Base-by-base conservation (phyloP, 2,797 vertebrate species). In the Bovichtus variegatus region DNA sequence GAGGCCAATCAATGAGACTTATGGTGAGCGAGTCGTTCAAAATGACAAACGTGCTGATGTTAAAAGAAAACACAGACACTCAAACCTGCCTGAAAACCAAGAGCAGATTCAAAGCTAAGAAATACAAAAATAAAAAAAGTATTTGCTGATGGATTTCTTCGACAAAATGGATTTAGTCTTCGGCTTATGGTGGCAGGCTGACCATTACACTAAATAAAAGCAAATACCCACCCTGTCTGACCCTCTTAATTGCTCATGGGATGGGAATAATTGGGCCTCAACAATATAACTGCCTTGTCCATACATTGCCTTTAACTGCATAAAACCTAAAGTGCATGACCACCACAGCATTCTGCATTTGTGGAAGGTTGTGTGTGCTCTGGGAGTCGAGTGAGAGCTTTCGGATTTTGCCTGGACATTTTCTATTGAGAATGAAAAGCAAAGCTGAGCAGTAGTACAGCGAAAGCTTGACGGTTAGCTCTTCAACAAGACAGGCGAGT, bases 1-100 rank as follows among this genome's bases (percentile, higher is more conserved):
- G 19, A 74, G 53, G 58, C 73, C 34, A 70, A 64, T 78, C 36
- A 38, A 40, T 51, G 54, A 71, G 40, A 63, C 21, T 41, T 19
- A 40, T 21, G 59, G 25, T 61, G 50, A 38, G 34, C 1, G 21
- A 63, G 55, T 0, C 16, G 66, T 76, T 76, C 77, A 82, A 84
- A 84, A 85, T 66, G 84, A 68, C 67, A 47, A 63, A 36, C 19
- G 9, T 19, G 10, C 51, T 68, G 57, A 43, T 19, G 67, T 29
- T n/a, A n/a, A 12, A 25, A 44, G 64, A 75, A 74, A 85, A 87
- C 75, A 53, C 27, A 55, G 57, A 65, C 34, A 38, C 49, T 74
- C 2, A 18, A 47, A 65, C 16, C 10, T 43, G 43, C 8, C 44
- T 66, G 57, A 67, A 53, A 75, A 44, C 3, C 34, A 51, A 66